A percentile compares a stretch with the other conserved stretches of the same genome.
Conservation (phyloP, 2,797 vertebrate genomes). For the Liasis olivaceus region DNA sequence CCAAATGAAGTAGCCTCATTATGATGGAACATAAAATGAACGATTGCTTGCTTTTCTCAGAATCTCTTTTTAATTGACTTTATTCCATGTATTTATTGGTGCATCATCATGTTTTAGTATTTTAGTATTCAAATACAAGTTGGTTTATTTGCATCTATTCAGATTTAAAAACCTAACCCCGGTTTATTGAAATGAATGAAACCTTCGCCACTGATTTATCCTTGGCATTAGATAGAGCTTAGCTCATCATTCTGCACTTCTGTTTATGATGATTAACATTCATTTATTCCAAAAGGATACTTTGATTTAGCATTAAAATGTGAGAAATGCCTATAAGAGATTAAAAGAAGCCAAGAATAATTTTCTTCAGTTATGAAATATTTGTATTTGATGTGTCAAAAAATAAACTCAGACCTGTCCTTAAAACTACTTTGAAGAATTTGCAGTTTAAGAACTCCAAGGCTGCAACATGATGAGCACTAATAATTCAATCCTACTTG, state of each 20-base stretch:
- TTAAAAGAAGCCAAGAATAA: conserved; percentile 9
- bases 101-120: neutral
- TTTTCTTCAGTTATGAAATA: neutral
- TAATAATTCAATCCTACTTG: neutral
- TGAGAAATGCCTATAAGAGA: neutral
- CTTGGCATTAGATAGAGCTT: neutral
- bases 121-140: neutral
- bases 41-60: neutral
- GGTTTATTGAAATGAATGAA: conserved; percentile 14
- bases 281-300: conserved; percentile 5
- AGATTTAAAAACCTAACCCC: conserved; percentile 2
- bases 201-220: conserved; percentile 15
- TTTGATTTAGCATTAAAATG: conserved; percentile 29
- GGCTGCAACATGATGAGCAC: neutral
- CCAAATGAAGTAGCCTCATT: neutral
- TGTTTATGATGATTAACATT: conserved; percentile 1
- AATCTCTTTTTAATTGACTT: neutral
- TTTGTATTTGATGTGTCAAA: neutral
- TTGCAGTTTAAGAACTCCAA: neutral
- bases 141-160: neutral
- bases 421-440: neutral
- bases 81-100: neutral
- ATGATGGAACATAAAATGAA: neutral
- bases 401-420: conserved; percentile 4
- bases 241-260: neutral